Evolutionary conservation across 2,888 invertebrate genomes (phyloP).

Genomic region (Chironomus tentans): DNA sequence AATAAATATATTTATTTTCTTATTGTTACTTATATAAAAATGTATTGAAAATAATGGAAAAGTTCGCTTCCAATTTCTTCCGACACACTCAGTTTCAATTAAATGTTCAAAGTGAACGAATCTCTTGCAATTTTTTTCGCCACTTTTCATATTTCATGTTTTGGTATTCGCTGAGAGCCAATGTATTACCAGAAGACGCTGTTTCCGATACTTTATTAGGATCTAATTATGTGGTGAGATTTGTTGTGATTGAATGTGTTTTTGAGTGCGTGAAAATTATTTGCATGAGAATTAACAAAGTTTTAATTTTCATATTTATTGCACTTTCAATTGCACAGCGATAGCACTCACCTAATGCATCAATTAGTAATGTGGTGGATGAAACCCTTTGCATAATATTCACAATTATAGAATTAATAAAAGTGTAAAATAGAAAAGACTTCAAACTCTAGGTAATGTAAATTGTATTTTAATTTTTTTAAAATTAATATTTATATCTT

Average conservation of each 20-base stretch:
- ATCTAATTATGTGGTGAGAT: not conserved
- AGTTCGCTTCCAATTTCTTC: not conserved
- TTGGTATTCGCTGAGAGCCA: constrained; percentile 10
- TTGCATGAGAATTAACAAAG: not conserved
- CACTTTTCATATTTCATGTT: not conserved
- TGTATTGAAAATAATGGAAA: not conserved
- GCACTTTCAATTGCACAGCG: not conserved
- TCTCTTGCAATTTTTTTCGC: not conserved
- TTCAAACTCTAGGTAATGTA: too few species aligned
- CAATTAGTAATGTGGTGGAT: not conserved
- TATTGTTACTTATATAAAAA: not conserved
- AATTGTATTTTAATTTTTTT: too few species aligned
- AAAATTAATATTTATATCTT: too few species aligned
- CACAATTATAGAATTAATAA: too few species aligned
- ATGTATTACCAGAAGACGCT: not conserved
- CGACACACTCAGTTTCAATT: constrained; percentile 21
- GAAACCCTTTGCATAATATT: too few species aligned
- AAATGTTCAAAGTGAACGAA: constrained; percentile 15
- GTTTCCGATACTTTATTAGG: not conserved
- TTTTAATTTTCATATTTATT: not conserved
- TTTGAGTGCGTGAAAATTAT: not conserved
- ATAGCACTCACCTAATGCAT: not conserved
- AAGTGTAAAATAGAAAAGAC: too few species aligned
- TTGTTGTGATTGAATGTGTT: not conserved
- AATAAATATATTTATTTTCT: not conserved